Base-by-base conservation (phyloP, 2,888 invertebrate species). In the Matsumyia berberina region DNA sequence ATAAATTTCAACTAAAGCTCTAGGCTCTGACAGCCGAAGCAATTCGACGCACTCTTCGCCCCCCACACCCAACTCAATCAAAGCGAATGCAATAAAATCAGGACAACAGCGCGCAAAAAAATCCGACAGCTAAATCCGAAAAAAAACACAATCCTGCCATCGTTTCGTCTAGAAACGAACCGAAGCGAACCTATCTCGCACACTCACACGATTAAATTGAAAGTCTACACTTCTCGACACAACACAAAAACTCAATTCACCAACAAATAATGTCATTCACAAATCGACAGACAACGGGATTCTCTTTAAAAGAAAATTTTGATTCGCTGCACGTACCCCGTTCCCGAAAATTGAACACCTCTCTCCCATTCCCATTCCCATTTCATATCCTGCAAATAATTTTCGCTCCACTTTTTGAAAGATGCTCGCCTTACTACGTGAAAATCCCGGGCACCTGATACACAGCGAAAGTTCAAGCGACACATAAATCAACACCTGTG, bases 1-100 rank as follows among this genome's bases (percentile, higher is more conserved):
- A 74, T 69, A 74, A 74, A 77, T 77, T 69, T 62, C 44, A 62
- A 77, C 53, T 69, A 69, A 55, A 58, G 69, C 77, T 62, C 44
- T 35, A 58, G 69, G 33, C 74, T 37, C 49, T 60, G 67, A 74
- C 80, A 80, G 31, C 37, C 44, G 55, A 62, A 74, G 74, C 62
- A 78, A 64, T 78, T 64, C 39, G 24, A 55, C 12, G 51, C 44
- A 29, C 39, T 53, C 60, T 62, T 46, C 62, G 62, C 70, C 11
- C 62, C 70, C 46, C 53, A 62, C n/a, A 39, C 33, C 37, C 55
- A 55, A 64, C 64, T 70, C 78, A 78, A 78, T 70, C 57, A 78
- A 78, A 78, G 70, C 46, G 57, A 62, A 78, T 77, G 24, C 69
- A 60, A 76, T 77, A 62, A 77, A 60, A 24, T 42, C 4, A 58